Conservation (phyloP, 1,140 invertebrate species). For the Scaptomyza pallida region DNA sequence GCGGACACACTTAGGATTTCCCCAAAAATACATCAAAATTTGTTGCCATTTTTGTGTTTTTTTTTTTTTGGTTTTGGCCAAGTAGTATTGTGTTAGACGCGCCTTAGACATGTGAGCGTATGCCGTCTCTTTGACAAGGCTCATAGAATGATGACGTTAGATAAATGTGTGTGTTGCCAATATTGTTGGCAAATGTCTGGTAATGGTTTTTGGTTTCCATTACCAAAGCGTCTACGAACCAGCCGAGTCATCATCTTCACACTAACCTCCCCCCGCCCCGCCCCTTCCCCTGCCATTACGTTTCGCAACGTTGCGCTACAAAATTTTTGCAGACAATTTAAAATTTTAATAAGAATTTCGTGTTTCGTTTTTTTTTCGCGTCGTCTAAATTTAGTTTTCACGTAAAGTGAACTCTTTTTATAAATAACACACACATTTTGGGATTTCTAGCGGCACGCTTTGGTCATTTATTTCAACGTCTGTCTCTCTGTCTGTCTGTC, state of each 20-base stretch:
- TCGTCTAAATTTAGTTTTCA: constrained; percentile 63
- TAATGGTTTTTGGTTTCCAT: constrained; percentile 69
- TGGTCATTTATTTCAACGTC: constrained; percentile 5
- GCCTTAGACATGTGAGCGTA: constrained; percentile 67
- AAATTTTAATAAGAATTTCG: constrained; percentile 73
- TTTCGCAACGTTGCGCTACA: constrained; percentile 60
- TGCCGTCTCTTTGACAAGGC: constrained; percentile 44
- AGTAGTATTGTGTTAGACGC: constrained; percentile 51
- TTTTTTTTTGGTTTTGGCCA: constrained; percentile 46
- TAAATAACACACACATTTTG: constrained; percentile 50
- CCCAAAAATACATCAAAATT: constrained; percentile 36
- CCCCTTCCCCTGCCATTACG: background rate
- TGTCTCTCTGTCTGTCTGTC: constrained; percentile 10
- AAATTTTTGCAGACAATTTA: constrained; percentile 80
- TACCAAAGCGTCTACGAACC: constrained; percentile 12
- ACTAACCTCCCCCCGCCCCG: background rate
- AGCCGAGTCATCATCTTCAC: constrained; percentile 28
- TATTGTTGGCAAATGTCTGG: constrained; percentile 53
- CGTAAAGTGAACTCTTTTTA: constrained; percentile 28
- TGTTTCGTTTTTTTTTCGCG: background rate
- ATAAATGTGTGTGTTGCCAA: constrained; percentile 3
- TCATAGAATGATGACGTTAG: constrained; percentile 21
- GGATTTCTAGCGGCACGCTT: constrained; percentile 3
- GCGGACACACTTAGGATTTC: constrained; percentile 56
- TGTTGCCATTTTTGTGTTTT: constrained; percentile 71